These are phyloP conservation scores for Leucophenga varia DNA, from an alignment of 1,140 invertebrate species.

Conservation along the genomic window DNA sequence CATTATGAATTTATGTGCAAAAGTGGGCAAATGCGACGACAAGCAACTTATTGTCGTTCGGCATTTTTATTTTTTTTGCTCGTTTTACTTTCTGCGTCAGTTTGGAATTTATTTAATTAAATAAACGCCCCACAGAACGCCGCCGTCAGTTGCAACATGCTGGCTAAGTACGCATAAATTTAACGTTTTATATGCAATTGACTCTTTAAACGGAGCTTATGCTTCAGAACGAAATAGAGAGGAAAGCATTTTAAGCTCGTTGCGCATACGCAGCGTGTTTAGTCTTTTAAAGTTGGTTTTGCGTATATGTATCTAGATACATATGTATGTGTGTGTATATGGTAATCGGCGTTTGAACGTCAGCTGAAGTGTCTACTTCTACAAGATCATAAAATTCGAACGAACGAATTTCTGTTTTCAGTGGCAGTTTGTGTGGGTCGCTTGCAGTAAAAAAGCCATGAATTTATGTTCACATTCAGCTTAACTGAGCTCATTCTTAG, in stretches of 20 bases:
- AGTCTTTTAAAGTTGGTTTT: too few relatives aligned
- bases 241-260: slow-evolving; percentile 18
- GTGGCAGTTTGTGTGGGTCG: too few relatives aligned
- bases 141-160: slow-evolving; percentile 9
- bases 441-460: too few relatives aligned
- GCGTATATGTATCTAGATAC: not conserved
- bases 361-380: too few relatives aligned
- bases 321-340: not conserved
- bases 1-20: slow-evolving; percentile 32
- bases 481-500: too few relatives aligned
- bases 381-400: too few relatives aligned
- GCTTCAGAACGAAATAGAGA: too few relatives aligned
- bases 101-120: slow-evolving; percentile 55
- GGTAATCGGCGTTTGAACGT: too few relatives aligned
- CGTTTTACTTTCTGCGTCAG: too few relatives aligned
- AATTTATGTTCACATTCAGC: too few relatives aligned
- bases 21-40: slow-evolving; percentile 34
- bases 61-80: slow-evolving; percentile 8
- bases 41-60: slow-evolving; percentile 18
- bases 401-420: too few relatives aligned
- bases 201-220: too few relatives aligned
- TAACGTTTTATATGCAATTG: slow-evolving; percentile 37
- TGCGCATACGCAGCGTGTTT: slow-evolving; percentile 34
- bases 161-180: slow-evolving; percentile 45
- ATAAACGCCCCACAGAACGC: slow-evolving; percentile 49